These are phyloP conservation scores for Porites divaricata DNA, from an alignment of 92 coral and sea anemone genomes.

Conservation along the genomic window DNA sequence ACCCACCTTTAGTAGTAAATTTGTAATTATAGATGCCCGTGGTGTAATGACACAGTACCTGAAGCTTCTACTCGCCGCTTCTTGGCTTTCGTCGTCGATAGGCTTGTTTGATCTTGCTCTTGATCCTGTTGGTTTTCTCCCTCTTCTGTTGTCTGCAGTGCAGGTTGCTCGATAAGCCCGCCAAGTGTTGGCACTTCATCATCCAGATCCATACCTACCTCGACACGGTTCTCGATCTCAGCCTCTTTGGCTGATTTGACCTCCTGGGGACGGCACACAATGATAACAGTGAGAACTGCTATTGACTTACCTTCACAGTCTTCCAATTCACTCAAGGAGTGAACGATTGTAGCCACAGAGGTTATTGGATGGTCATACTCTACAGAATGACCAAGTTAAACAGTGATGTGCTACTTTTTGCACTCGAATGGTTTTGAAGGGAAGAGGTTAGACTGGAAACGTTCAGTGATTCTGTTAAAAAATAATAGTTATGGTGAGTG, in stretches of 20 bases:
- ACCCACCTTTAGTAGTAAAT: background rate
- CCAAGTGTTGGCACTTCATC: constrained; percentile 59
- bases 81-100: constrained; percentile 22
- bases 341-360: background rate
- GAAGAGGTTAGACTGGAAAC: too few species aligned
- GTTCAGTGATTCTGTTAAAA: too few species aligned
- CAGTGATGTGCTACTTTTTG: background rate
- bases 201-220: constrained; percentile 96
- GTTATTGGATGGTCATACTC: background rate
- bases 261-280: constrained; percentile 79
- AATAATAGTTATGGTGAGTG: too few species aligned
- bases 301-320: constrained; percentile 10
- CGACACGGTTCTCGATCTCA: constrained; percentile 78
- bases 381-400: background rate
- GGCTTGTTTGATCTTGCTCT: background rate
- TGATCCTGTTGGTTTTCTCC: background rate
- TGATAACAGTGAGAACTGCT: constrained; percentile 37
- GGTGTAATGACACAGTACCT: constrained; percentile 20
- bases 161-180: constrained; percentile 50
- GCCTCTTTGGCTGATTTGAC: constrained; percentile 79
- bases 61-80: constrained; percentile 22
- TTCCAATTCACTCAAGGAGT: background rate
- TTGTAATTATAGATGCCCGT: background rate
- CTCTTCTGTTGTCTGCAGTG: background rate
- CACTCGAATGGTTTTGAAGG: background rate